Percentiles rank a stretch among this genome's conserved stretches.
Conservation (phyloP, 2,113 vertebrate genomes). For the Carlito syrichta region DNA sequence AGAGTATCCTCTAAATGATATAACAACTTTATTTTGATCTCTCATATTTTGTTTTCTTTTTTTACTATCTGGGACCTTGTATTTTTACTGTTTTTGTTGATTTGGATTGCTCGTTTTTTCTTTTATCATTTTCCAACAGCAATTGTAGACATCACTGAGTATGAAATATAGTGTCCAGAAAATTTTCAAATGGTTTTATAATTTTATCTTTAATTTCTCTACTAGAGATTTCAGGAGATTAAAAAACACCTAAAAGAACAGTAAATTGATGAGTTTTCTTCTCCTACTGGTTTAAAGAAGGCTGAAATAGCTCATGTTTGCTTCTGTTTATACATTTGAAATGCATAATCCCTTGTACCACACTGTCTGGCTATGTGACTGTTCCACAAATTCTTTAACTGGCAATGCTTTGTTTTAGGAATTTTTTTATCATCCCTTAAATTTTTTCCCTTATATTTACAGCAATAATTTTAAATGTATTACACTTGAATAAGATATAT, state of each 20-base stretch:
- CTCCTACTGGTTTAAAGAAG: background rate
- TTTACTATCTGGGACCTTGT: background rate
- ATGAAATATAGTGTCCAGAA: background rate
- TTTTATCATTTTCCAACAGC: background rate
- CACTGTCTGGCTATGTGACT: background rate
- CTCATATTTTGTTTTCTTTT: slow-evolving; percentile 8
- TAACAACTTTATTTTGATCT: background rate
- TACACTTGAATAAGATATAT: background rate
- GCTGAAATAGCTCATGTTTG: background rate
- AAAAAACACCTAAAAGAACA: background rate
- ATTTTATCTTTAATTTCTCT: slow-evolving; percentile 15
- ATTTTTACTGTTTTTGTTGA: background rate
- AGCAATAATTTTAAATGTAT: background rate
- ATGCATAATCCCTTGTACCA: background rate
- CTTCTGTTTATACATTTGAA: background rate
- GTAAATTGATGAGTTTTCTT: background rate
- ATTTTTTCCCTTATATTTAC: background rate
- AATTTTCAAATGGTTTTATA: background rate
- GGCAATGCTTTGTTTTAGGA: background rate
- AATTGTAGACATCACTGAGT: background rate
- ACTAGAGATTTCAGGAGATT: background rate
- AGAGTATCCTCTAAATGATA: background rate
- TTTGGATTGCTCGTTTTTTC: background rate
- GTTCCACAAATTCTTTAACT: background rate
- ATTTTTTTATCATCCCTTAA: background rate